A percentile compares a stretch with the other conserved stretches of the same genome.
phyloP scores from a whole-genome alignment of 2,797 vertebrate species.

The Galagoides demidoff region DNA sequence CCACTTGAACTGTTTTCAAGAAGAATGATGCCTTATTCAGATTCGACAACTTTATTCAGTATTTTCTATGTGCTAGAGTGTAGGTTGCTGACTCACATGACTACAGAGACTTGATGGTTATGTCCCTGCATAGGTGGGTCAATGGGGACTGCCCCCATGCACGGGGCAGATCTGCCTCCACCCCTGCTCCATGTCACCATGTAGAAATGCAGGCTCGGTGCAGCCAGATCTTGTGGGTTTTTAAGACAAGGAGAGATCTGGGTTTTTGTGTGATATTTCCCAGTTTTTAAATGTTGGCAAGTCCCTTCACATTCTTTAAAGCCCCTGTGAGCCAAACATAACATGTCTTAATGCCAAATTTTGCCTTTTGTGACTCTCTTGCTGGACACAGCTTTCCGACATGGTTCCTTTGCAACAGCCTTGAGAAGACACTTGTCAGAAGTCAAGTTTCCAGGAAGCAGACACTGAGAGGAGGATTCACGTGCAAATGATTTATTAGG shows the following conservation, averaged over 20 bases:
- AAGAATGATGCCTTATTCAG: neutral
- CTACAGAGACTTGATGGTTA: neutral
- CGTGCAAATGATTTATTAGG: neutral
- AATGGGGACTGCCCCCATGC: rapidly evolving
- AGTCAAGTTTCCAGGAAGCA: neutral
- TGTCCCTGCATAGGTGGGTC: neutral
- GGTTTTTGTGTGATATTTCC: slow-evolving; percentile 34
- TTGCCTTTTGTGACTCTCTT: slow-evolving; percentile 17
- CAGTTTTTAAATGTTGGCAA: slow-evolving; percentile 62
- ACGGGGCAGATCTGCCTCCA: neutral
- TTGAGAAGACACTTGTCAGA: neutral
- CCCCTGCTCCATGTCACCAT: rapidly evolving
- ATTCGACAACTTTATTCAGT: neutral
- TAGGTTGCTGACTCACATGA: neutral
- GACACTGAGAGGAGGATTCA: neutral
- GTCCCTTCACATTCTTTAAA: neutral
- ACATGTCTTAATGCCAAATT: slow-evolving; percentile 23
- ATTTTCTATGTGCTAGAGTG: neutral
- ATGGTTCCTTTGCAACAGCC: neutral
- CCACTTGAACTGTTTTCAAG: neutral
- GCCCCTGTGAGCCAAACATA: slow-evolving; percentile 41
- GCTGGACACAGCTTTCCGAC: neutral
- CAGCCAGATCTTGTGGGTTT: neutral
- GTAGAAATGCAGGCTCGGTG: neutral
- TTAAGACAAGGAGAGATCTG: slow-evolving; percentile 6